Percentiles rank a stretch among this genome's conserved stretches.
phyloP scores from a whole-genome alignment of 2,888 invertebrate genomes.

The Serrognathus titanus region DNA sequence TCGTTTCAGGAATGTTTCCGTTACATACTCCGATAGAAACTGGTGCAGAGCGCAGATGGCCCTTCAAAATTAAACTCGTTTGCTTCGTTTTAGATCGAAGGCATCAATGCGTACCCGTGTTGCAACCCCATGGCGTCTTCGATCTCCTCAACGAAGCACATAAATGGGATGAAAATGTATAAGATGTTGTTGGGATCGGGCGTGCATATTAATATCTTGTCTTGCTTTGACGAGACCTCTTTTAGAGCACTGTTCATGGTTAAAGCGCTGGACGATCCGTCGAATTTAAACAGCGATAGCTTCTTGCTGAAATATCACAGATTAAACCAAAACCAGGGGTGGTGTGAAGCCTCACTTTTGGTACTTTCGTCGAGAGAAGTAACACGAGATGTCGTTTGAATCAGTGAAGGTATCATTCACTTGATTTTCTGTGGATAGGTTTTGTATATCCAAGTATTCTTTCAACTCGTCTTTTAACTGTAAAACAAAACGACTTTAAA shows the following conservation, averaged over 20 bases:
- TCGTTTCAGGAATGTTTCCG: constrained; percentile 79
- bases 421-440: constrained; percentile 62
- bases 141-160: constrained; percentile 80
- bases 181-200: constrained; percentile 72
- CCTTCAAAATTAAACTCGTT: constrained; percentile 37
- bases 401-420: constrained; percentile 41
- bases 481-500: constrained; percentile 9
- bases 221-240: constrained; percentile 29
- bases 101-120: constrained; percentile 49
- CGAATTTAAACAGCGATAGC: constrained; percentile 66
- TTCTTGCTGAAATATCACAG: constrained; percentile 49
- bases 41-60: constrained; percentile 74
- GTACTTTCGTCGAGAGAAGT: constrained; percentile 53
- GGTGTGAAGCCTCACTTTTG: constrained; percentile 38
- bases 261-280: constrained; percentile 54
- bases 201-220: constrained; percentile 70
- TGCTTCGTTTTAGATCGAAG: too few relatives aligned
- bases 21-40: constrained; percentile 83
- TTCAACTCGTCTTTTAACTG: constrained; percentile 79
- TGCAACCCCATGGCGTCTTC: constrained; percentile 60
- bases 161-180: constrained; percentile 77
- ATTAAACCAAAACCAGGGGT: not conserved
- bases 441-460: constrained; percentile 85
- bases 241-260: constrained; percentile 41
- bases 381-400: constrained; percentile 55